Percentiles rank a stretch among this genome's conserved stretches.
Evolutionary conservation across 2,797 vertebrate genomes (phyloP).

Genomic region (Rhinichthys osculus): DNA sequence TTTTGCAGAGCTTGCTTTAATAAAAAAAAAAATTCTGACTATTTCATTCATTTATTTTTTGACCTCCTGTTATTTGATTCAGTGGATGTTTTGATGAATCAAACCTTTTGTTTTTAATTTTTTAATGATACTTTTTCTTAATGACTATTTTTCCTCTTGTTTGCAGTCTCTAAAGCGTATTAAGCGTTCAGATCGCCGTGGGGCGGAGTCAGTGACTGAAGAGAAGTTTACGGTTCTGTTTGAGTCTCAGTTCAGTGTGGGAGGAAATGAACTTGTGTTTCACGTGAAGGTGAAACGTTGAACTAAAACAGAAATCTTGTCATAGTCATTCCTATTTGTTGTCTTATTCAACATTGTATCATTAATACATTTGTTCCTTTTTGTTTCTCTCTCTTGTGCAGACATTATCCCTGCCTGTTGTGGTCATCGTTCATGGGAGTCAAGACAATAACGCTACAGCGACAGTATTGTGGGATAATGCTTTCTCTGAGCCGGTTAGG

Average conservation of each 20-base stretch:
- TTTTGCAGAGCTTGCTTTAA: not conserved
- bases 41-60: not conserved
- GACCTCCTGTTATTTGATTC: not conserved
- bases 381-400: constrained; percentile 59
- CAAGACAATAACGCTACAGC: constrained; percentile 97
- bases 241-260: constrained; percentile 95
- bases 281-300: constrained; percentile 87
- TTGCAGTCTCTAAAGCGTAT: constrained; percentile 92
- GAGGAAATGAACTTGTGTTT: constrained; percentile 95
- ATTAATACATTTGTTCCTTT: not conserved
- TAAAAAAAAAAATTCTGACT: not conserved
- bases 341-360: not conserved
- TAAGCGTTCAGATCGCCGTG: constrained; percentile 92
- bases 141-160: not conserved
- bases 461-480: constrained; percentile 96
- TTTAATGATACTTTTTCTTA: not conserved
- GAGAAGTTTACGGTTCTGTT: constrained; percentile 97
- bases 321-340: not conserved
- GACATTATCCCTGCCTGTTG: constrained; percentile 94
- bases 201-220: constrained; percentile 93
- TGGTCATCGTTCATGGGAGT: constrained; percentile 95
- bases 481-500: constrained; percentile 91
- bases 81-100: not conserved
- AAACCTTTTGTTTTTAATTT: not conserved
- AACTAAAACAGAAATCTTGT: not conserved